phyloP scores from a whole-genome alignment of 1,140 invertebrate genomes.

The Heliconius eleuchia region DNA sequence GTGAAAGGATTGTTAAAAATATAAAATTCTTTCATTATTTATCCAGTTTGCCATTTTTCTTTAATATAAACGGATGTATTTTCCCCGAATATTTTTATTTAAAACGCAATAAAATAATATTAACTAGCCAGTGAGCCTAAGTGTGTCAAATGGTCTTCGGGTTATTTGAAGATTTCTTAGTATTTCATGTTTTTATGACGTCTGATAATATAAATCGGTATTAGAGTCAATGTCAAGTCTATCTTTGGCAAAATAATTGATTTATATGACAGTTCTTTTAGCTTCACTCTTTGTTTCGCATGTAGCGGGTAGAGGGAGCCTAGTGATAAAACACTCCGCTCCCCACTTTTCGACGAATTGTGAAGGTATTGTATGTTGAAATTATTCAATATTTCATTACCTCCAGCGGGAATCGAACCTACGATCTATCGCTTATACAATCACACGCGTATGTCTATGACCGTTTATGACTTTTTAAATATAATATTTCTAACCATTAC shows the following conservation, averaged over 20 bases:
- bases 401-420: too few species aligned
- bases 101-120: conserved; percentile 8
- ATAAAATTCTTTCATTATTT: neutral
- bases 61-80: neutral
- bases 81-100: neutral
- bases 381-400: too few species aligned
- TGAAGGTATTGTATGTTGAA: too few species aligned
- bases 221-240: conserved; percentile 28
- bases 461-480: neutral
- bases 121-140: neutral
- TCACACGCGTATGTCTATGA: too few species aligned
- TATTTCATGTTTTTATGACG: conserved; percentile 20
- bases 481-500: neutral
- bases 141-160: conserved; percentile 31
- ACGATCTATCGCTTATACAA: too few species aligned
- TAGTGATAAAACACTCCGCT: too few species aligned
- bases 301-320: too few species aligned
- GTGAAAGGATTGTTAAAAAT: neutral
- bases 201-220: conserved; percentile 18
- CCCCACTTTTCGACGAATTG: too few species aligned
- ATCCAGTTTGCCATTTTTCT: neutral
- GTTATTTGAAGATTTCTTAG: conserved; percentile 22
- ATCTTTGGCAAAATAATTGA: neutral
- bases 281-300: too few species aligned
- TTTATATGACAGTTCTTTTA: too few species aligned